Base-by-base conservation (phyloP, 2,888 invertebrate genomes). In the Apotomis betuletana region DNA sequence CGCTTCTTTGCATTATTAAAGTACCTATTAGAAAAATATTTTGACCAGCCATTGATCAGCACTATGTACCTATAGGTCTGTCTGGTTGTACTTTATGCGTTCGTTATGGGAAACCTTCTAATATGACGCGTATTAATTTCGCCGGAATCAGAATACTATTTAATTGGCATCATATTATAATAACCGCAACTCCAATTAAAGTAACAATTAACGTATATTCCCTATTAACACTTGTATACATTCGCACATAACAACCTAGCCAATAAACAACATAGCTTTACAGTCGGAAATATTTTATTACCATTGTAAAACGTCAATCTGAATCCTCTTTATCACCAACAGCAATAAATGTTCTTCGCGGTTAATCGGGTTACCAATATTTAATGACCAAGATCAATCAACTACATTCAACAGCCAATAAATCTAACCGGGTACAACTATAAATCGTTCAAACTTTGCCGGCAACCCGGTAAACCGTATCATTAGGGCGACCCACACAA, bases 401-500 rank as follows among this genome's bases (percentile, higher is more conserved):
- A 68, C 52, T 67, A 52, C 62, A 58, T 63, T 68, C 36, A 59
- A 59, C 67, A 67, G 44, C 60, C 60, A 62, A 72, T 72, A 72
- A 72, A 72, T 72, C 58, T 67, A 58, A 46, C 58, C 9, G 58
- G 58, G 41, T 41, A 58, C 63, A 68, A 68, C 72, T 68, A 72
- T 72, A 63, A 72, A 72, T 72, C 72, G 71, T 78, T 78, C 78
- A 77, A 76, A 77, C 77, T 77, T 80, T 73, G 76, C 79, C 80
- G 77, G 79, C 77, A 77, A 74, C 79, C 76, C 75, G 76, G 77
- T 78, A 78, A 83, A 81, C 82, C 80, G 78, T 87, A 85, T 87
- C 81, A 88, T 88, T 88, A 88, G 78, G 72, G 77, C 79, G 76
- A 75, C 77, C 81, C 78, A 79, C 78, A 80, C 76, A 83, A 85